phyloP scores from a whole-genome alignment of 2,888 invertebrate genomes.

The Lacanobia oleracea region DNA sequence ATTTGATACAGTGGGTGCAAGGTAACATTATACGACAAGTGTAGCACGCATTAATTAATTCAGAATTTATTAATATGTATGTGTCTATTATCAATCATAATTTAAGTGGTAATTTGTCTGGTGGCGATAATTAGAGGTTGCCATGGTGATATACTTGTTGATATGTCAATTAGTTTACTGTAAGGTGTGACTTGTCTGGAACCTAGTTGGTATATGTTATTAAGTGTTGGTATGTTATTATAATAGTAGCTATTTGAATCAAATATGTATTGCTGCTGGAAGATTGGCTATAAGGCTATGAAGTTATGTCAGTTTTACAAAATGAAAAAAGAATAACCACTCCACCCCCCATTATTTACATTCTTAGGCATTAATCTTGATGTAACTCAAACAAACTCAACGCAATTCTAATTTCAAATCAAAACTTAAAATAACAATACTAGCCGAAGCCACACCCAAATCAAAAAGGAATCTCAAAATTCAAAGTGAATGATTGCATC shows the following conservation, averaged over 20 bases:
- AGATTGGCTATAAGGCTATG: not conserved
- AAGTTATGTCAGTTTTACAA: too few relatives aligned
- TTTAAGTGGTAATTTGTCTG: slow-evolving; percentile 44
- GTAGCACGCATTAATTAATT: slow-evolving; percentile 29
- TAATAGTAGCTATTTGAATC: not conserved
- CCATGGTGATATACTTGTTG: slow-evolving; percentile 17
- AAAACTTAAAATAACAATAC: not conserved
- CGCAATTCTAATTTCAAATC: slow-evolving; percentile 8
- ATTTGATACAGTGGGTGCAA: slow-evolving; percentile 35
- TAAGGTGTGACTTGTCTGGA: not conserved
- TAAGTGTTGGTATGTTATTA: not conserved
- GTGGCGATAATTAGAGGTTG: slow-evolving; percentile 32
- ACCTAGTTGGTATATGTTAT: not conserved
- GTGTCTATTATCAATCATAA: slow-evolving; percentile 31
- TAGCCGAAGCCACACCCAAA: not conserved
- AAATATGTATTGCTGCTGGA: not conserved
- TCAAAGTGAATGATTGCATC: slow-evolving; percentile 11
- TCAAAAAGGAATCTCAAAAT: slow-evolving; percentile 11
- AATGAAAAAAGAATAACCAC: too few relatives aligned
- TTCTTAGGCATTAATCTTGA: too few relatives aligned
- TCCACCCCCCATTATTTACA: too few relatives aligned
- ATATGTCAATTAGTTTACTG: slow-evolving; percentile 19
- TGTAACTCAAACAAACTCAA: not conserved
- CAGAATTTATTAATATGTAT: slow-evolving; percentile 25
- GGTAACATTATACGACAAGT: slow-evolving; percentile 17